Evolutionary conservation across 2,113 vertebrate species (phyloP).

Genomic region (Rhea americana): DNA sequence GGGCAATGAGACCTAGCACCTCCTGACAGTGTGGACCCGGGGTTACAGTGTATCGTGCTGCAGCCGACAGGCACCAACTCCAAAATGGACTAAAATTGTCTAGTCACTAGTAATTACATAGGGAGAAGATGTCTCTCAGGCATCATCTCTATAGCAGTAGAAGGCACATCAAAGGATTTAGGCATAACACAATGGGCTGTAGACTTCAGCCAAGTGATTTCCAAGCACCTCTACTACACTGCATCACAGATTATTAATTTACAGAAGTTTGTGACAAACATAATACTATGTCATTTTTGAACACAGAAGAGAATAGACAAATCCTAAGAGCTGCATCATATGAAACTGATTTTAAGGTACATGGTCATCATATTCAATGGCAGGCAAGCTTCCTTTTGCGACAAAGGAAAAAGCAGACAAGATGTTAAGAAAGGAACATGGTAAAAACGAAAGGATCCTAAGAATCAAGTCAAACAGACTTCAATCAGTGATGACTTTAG

Average conservation of each 20-base stretch:
- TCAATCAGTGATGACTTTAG: not conserved
- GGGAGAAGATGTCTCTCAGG: not conserved
- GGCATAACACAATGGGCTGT: not conserved
- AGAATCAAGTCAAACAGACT: not conserved
- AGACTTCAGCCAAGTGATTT: not conserved
- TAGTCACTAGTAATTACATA: not conserved
- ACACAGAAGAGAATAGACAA: not conserved
- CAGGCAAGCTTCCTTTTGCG: not conserved
- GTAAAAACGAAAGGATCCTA: not conserved
- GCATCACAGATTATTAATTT: not conserved
- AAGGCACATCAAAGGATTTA: not conserved
- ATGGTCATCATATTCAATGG: accelerated
- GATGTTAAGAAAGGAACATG: not conserved
- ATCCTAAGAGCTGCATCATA: not conserved
- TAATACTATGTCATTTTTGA: not conserved
- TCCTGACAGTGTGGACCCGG: no score
- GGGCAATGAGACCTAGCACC: no score
- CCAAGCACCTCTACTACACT: not conserved
- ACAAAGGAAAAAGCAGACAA: not conserved
- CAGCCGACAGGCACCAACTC: not conserved
- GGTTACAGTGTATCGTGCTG: not conserved
- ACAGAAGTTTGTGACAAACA: not conserved
- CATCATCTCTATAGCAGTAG: not conserved
- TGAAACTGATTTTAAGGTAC: not conserved
- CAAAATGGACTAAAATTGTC: not conserved